Evolutionary conservation across 2,888 invertebrate species (phyloP).

Genomic region (Anodontia alba): DNA sequence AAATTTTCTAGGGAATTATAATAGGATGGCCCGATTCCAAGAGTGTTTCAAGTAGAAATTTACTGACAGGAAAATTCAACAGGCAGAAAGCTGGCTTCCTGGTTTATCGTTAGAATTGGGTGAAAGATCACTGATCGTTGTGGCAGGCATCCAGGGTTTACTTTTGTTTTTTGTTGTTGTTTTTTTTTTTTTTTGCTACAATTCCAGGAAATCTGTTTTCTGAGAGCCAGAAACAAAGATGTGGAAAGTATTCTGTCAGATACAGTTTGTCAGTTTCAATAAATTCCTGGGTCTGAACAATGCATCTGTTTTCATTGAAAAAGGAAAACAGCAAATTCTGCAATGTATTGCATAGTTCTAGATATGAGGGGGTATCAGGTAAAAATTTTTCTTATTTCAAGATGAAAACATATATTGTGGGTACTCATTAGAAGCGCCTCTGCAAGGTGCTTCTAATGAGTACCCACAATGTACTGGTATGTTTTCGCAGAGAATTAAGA

Average conservation of each 20-base stretch:
- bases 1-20: not conserved
- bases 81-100: not conserved
- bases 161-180: not conserved
- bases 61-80: not conserved
- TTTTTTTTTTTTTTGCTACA: not conserved
- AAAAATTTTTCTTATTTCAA: no score
- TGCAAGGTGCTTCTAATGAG: no score
- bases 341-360: no score
- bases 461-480: no score
- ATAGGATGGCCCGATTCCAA: constrained; percentile 8
- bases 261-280: not conserved
- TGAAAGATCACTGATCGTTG: not conserved
- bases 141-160: constrained; percentile 3
- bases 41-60: not conserved
- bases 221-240: not conserved
- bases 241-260: not conserved
- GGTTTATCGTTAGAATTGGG: not conserved
- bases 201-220: no score
- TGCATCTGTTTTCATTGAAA: not conserved
- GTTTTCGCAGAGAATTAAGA: no score
- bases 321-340: no score
- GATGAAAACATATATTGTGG: no score
- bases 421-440: no score
- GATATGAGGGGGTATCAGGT: no score
- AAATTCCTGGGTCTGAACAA: not conserved